A percentile compares a stretch with the other conserved stretches of the same genome.
phyloP scores from a whole-genome alignment of 1,140 invertebrate genomes.

The Hylyphantes graminicola region DNA sequence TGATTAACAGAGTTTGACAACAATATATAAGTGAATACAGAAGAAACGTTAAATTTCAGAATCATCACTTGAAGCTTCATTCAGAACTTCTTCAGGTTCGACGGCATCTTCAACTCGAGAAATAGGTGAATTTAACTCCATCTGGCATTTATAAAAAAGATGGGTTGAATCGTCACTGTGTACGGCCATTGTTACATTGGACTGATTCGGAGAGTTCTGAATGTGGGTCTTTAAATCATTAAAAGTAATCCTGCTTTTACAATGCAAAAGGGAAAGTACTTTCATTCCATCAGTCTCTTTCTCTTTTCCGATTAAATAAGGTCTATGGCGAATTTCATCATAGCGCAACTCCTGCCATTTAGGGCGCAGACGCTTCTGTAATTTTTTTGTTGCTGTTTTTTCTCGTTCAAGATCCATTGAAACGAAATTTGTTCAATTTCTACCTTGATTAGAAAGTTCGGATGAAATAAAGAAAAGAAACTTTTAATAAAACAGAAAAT shows the following conservation, averaged over 20 bases:
- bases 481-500: too few relatives aligned
- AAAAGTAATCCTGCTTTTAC: slow-evolving; percentile 9
- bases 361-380: background rate
- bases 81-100: background rate
- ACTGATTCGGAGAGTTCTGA: background rate
- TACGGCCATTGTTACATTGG: slow-evolving; percentile 2
- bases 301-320: slow-evolving; percentile 33
- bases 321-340: slow-evolving; percentile 35
- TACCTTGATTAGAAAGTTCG: too few relatives aligned
- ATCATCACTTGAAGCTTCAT: too few relatives aligned
- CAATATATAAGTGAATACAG: background rate
- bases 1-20: too few relatives aligned
- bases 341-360: slow-evolving; percentile 15
- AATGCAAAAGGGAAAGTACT: background rate
- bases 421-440: background rate
- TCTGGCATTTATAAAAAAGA: slow-evolving; percentile 33
- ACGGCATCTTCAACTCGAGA: background rate
- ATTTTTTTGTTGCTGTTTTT: background rate
- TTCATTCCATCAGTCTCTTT: background rate
- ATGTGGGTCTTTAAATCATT: slow-evolving; percentile 13
- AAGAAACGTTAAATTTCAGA: background rate
- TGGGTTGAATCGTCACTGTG: slow-evolving; percentile 14
- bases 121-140: slow-evolving; percentile 22
- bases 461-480: too few relatives aligned
- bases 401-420: slow-evolving; percentile 19